Base-by-base conservation (phyloP, 2,113 vertebrate species). In the Phyllopteryx taeniolatus region DNA sequence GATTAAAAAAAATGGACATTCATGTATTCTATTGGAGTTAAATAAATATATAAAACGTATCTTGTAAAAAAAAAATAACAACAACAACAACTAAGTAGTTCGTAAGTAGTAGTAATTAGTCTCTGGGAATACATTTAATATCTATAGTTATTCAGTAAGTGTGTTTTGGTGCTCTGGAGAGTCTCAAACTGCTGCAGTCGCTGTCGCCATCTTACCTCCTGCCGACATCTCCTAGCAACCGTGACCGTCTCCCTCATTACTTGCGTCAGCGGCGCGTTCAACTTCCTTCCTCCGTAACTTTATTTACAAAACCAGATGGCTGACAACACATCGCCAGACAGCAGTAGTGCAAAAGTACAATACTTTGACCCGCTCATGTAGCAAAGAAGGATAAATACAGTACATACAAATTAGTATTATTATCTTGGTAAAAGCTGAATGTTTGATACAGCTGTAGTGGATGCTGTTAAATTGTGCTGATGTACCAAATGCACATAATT, bases 161-260 rank as follows among this genome's bases (percentile, higher is more conserved):
- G 78, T 71, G 75, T 65, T 44, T 43, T 66, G 22, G 43, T 47
- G 70, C 81, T 77, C 59, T 1, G 78, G 64, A 78, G 70, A 44
- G 49, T 73, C 70, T 79, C 75, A 57, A 60, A 57, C 79, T 76
- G 74, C 83, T 76, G 79, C 86, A 73, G 74, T 78, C 78, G 74
- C 84, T 61, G 44, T 79, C 73, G 67, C 81, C 88, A 73, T 76
- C 74, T 75, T 84, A 81, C 77, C 83, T 77, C 78, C 68, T 27
- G 70, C 82, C 82, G 71, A 78, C n/a, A 85, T 91, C 74, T 87
- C 88, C 86, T 86, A 87, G 90, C 90, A 90, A 90, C 90, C 77
- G 71, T 49, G 88, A 90, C 90, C 76, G 75, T 61, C 77, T 81
- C 75, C 72, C 70, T 87, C 86, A 82, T 83, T 73, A 77, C 80